A percentile compares a stretch with the other conserved stretches of the same genome.
phyloP scores from a whole-genome alignment of 2,888 invertebrate genomes.

The Lasioglossum oenotherae region DNA sequence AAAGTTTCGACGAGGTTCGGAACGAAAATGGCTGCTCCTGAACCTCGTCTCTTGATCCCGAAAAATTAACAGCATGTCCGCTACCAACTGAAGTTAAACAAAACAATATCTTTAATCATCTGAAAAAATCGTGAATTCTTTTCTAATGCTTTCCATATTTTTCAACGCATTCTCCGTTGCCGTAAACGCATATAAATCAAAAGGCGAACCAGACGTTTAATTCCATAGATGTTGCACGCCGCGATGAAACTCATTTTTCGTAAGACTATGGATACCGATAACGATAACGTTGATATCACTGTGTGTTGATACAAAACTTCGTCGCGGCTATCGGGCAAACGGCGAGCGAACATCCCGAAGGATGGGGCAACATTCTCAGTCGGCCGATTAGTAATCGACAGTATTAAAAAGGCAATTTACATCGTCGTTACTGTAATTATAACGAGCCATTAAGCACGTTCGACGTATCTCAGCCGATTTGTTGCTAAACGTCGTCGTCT shows the following conservation, averaged over 20 bases:
- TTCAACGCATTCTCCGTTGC: too few relatives aligned
- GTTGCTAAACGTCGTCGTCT: not conserved
- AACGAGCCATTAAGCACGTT: not conserved
- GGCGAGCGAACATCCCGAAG: not conserved
- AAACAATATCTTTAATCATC: not conserved
- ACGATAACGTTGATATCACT: not conserved
- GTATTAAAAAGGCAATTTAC: slow-evolving; percentile 19
- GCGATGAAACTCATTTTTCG: not conserved
- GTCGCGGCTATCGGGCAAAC: too few relatives aligned
- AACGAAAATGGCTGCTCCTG: not conserved
- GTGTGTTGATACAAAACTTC: not conserved
- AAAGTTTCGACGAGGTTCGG: not conserved
- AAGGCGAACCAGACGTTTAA: not conserved
- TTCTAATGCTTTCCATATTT: too few relatives aligned
- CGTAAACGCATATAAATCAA: not conserved
- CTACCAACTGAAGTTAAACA: not conserved
- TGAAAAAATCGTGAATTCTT: too few relatives aligned
- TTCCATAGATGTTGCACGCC: not conserved
- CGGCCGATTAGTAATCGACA: not conserved
- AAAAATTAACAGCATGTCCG: not conserved
- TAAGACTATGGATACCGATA: not conserved
- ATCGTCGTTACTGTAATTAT: slow-evolving; percentile 18
- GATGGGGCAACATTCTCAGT: not conserved
- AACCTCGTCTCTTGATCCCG: not conserved
- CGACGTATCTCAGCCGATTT: not conserved